phyloP scores from a whole-genome alignment of 2,888 invertebrate species.

The Lumbricus terrestris region DNA sequence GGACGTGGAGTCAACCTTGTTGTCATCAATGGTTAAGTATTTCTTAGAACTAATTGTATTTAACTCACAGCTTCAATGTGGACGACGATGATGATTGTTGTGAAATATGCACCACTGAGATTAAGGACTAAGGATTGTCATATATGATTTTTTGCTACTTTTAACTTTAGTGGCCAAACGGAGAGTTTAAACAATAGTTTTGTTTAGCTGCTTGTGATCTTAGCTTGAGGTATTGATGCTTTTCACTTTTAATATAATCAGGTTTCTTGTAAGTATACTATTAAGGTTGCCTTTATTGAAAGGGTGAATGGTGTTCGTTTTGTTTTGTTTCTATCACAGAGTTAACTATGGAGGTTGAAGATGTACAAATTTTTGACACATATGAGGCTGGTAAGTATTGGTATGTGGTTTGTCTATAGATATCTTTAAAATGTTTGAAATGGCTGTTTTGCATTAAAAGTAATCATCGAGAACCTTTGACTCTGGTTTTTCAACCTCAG shows the following conservation, averaged over 20 bases:
- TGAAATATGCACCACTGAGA: too few relatives aligned
- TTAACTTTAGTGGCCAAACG: neutral
- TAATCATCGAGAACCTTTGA: too few relatives aligned
- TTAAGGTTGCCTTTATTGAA: neutral
- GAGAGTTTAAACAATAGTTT: neutral
- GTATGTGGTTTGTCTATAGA: neutral
- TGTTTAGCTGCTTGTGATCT: too few relatives aligned
- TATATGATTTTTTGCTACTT: too few relatives aligned
- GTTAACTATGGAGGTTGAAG: constrained; percentile 45
- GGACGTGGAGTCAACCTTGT: constrained; percentile 10
- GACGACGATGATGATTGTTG: too few relatives aligned
- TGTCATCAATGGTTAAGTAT: constrained; percentile 9
- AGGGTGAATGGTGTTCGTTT: neutral
- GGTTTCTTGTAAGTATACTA: neutral
- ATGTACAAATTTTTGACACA: constrained; percentile 51
- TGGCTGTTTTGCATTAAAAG: too few relatives aligned
- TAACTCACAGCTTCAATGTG: neutral
- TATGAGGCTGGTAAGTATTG: constrained; percentile 51
- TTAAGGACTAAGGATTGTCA: too few relatives aligned
- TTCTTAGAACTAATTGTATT: neutral
- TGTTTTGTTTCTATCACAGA: constrained; percentile 39
- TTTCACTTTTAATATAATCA: neutral
- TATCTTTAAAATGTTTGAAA: neutral
- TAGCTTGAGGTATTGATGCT: neutral
- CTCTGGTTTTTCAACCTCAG: too few relatives aligned